These are phyloP conservation scores for Takifugu rubripes DNA, from an alignment of 2,797 vertebrate genomes.

Conservation along the genomic window DNA sequence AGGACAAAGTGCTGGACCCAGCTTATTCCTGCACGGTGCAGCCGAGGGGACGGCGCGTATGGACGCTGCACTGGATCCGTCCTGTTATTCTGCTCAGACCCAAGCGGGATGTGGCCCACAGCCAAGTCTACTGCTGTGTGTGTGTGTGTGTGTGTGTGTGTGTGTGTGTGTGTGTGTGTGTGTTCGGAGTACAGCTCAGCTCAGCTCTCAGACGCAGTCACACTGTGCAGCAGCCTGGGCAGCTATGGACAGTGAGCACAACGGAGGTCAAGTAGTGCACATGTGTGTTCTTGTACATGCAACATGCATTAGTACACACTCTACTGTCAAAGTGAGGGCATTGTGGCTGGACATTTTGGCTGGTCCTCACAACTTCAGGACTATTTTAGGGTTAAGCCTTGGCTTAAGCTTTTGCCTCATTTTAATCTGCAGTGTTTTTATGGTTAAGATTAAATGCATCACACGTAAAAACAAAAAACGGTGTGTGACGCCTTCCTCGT, in stretches of 20 bases:
- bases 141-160: slow-evolving; percentile 12
- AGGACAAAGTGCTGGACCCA: slow-evolving; percentile 45
- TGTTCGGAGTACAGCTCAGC: slow-evolving; percentile 42
- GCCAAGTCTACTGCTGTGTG: slow-evolving; percentile 46
- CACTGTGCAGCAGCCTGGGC: slow-evolving; percentile 51
- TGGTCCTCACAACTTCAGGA: too few relatives aligned
- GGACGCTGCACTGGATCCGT: slow-evolving; percentile 27
- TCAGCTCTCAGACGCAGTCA: slow-evolving; percentile 54
- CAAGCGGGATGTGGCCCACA: slow-evolving; percentile 52
- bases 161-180: slow-evolving; percentile 30
- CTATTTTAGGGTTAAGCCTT: too few relatives aligned
- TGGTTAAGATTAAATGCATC: background rate
- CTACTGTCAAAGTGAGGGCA: too few relatives aligned
- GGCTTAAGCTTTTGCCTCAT: too few relatives aligned
- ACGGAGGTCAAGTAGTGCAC: slow-evolving; percentile 53
- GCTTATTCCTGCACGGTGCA: slow-evolving; percentile 41
- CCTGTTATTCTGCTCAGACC: slow-evolving; percentile 51
- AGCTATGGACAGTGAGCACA: slow-evolving; percentile 68
- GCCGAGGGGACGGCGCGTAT: slow-evolving; percentile 37
- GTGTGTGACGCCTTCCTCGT: background rate
- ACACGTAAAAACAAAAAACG: background rate
- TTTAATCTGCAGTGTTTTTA: background rate
- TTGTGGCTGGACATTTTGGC: too few relatives aligned
- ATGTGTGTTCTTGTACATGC: background rate
- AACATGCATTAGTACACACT: too few relatives aligned